Base-by-base conservation (phyloP, 2,113 vertebrate genomes). In the Porphyrio hochstetteri region DNA sequence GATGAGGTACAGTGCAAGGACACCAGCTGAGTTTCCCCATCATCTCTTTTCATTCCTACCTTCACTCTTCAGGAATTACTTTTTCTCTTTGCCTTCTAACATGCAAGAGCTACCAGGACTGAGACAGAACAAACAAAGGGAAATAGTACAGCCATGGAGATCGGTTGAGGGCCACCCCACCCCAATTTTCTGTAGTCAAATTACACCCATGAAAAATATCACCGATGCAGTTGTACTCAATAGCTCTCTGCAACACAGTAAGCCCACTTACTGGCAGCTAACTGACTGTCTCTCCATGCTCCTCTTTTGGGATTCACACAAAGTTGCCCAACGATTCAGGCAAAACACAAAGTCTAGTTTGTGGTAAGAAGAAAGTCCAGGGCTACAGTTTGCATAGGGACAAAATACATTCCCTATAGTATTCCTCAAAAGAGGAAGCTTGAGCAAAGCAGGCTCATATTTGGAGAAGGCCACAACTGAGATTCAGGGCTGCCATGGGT, bases 111-210 rank as follows among this genome's bases (percentile, higher is more conserved):
- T 90, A 90, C 25, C 67, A 96, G 71, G 82, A 95, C 35, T 71
- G 48, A 96, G 81, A 96, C 90, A 94, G 17, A 86, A 97, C 93
- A 97, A 92, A 96, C 91, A 96, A 75, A 96, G 86, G 90, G 72
- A 90, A 96, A 96, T 50, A 77, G 53, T 92, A 95, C 91, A 98
- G 97, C 92, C 95, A 92, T 74, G 94, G 88, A 96, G 91, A 94
- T 35, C 65, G 74, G 92, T 95, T 96, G 95, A 92, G 79, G 63
- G 91, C 82, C 69, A 38, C 15, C 14, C 4, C 35, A 53, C 29
- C 31, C n/a, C 60, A 57, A 4, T 36, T 56, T 83, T 79, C 77
- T 28, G 20, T 18, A 71, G 36, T 38, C 74, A 72, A 75, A 87
- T 53, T 18, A 67, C 4, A 89, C 7, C 13, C 53, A 53, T 19